A percentile compares a stretch with the other conserved stretches of the same genome.
Conservation (phyloP, 2,113 vertebrate genomes). For the Sinocyclocheilus anophthalmus region DNA sequence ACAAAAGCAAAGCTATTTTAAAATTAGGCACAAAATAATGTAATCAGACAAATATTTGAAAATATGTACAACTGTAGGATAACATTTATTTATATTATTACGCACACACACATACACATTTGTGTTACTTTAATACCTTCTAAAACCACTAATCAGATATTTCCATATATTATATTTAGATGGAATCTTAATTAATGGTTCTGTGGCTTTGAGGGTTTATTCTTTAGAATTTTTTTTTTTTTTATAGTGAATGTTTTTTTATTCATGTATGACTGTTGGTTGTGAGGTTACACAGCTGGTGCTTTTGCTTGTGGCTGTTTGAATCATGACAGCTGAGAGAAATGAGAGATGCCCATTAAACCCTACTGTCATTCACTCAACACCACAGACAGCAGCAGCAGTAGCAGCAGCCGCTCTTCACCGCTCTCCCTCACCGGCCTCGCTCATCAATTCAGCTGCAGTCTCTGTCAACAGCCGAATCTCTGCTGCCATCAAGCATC, state of each 20-base stretch:
- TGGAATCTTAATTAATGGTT: no score
- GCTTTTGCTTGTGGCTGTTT: neutral
- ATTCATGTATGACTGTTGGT: neutral
- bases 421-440: neutral
- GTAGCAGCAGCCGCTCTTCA: conserved; percentile 4
- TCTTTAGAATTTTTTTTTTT: neutral
- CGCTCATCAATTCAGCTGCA: conserved; percentile 23
- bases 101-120: no score
- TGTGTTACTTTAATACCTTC: no score
- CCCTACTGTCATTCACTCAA: neutral
- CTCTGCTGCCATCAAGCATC: neutral
- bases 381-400: neutral
- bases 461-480: neutral
- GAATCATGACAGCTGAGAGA: neutral
- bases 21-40: no score
- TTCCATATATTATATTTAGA: no score
- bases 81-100: no score
- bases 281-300: neutral
- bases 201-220: no score
- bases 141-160: no score
- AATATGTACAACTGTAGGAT: no score
- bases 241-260: neutral
- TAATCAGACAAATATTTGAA: no score
- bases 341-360: conserved; percentile 8
- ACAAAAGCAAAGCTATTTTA: no score